Evolutionary conservation across 1,140 invertebrate species (phyloP), one percentile per base, ranked within the genome.

Genomic region (Cyphomyrmex costatus): DNA sequence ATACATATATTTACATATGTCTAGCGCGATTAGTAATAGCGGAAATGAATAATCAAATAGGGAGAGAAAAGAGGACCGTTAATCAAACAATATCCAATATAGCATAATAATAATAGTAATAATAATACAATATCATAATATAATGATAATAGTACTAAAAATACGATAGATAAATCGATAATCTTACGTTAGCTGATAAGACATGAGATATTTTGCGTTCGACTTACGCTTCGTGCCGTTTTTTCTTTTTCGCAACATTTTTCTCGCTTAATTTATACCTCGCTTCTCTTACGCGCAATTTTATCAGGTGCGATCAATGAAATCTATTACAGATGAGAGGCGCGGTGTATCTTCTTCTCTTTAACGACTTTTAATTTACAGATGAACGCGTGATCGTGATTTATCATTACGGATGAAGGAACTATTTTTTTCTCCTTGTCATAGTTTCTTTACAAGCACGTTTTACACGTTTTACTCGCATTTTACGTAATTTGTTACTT

Each of bases 311-410:
- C 73, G 51, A 71, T 71, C 21, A 33, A 58, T 82, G 79, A 30
- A 56, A 56, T 56, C 77, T 68, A 53, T 79, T 80, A 70, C 77
- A 70, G 77, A 80, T 70, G 46, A 80, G 92, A 88, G 86, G 71
- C 87, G 51, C 49, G 63, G 84, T 84, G 65, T 79, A 36, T 90
- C 21, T 58, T 74, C 85, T 58, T 74, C 84, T 56, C 77, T 86
- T 66, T 66, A 66, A 49, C 88, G 87, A 92, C 56, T 77, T 85
- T 90, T 91, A 93, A 94, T 94, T 94, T 93, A 94, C 93, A 94
- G 84, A 93, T 94, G 93, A 92, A 21, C 91, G 93, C 93, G 93
- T 91, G 92, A 85, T 92, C 92, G 93, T 87, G 92, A 94, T 94
- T 63, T 94, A 58, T 71, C 56, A 58, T 70, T 68, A 94, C 93